A percentile compares a stretch with the other conserved stretches of the same genome.
Conservation (phyloP, 1,140 invertebrate species). For the Hylaeus volcanicus region DNA sequence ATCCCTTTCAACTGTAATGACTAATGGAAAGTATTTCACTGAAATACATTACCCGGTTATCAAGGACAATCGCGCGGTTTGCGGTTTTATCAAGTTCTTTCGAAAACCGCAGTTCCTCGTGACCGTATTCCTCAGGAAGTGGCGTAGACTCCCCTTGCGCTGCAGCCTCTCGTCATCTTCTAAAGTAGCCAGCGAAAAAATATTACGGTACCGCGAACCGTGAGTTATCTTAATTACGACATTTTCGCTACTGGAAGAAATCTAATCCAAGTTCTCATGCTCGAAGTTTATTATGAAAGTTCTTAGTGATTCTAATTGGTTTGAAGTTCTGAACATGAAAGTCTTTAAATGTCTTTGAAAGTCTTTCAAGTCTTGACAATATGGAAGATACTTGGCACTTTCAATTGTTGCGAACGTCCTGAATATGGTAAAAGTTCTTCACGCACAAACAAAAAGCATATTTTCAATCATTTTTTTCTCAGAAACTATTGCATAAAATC, state of each 20-base stretch:
- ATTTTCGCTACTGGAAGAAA: background rate
- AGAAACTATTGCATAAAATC: too few species aligned
- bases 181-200: background rate
- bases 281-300: too few species aligned
- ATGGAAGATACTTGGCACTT: too few species aligned
- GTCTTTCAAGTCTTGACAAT: too few species aligned
- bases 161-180: background rate
- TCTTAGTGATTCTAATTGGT: too few species aligned
- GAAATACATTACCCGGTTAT: slow-evolving; percentile 26
- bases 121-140: slow-evolving; percentile 29
- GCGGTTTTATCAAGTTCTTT: slow-evolving; percentile 44
- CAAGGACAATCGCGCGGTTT: slow-evolving; percentile 40
- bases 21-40: slow-evolving; percentile 36
- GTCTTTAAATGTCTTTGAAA: too few species aligned
- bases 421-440: too few species aligned
- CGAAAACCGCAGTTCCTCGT: slow-evolving; percentile 30
- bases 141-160: background rate
- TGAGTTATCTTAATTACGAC: background rate
- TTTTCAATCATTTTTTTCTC: too few species aligned
- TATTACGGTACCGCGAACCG: background rate
- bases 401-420: too few species aligned
- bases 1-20: slow-evolving; percentile 22
- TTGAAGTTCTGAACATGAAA: too few species aligned
- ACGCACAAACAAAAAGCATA: too few species aligned
- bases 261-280: background rate